Percentiles rank a stretch among this genome's conserved stretches.
These are phyloP conservation scores for Cacatua alba DNA, from an alignment of 2,113 vertebrate species.

Conservation along the genomic window DNA sequence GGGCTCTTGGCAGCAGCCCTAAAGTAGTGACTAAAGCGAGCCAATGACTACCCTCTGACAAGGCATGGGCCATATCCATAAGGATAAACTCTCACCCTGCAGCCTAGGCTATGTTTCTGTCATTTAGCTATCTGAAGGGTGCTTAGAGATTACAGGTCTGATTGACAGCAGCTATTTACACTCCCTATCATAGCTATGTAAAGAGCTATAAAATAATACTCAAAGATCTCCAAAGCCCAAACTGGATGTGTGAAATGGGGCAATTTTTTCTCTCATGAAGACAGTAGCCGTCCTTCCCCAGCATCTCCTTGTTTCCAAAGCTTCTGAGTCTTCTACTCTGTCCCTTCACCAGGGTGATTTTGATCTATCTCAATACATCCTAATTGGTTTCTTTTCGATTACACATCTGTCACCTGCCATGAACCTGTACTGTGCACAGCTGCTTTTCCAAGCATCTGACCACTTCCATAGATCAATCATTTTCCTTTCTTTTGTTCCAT, in stretches of 20 bases:
- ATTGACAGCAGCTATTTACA: neutral
- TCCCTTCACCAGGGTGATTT: neutral
- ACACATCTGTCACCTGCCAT: neutral
- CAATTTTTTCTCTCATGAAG: neutral
- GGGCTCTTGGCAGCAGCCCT: neutral
- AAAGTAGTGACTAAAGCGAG: neutral
- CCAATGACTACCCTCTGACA: neutral
- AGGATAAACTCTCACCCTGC: rapidly evolving
- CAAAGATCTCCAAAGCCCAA: neutral
- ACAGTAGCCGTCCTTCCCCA: neutral
- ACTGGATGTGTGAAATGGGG: neutral
- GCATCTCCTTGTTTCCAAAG: neutral
- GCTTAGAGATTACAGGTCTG: neutral
- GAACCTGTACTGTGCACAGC: neutral
- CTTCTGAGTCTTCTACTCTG: neutral
- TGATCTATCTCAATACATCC: neutral
- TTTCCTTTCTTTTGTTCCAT: neutral
- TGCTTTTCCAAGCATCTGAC: neutral
- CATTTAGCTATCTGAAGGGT: neutral
- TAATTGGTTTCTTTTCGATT: neutral
- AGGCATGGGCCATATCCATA: rapidly evolving
- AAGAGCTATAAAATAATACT: neutral
- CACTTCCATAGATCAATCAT: neutral
- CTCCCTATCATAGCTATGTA: neutral
- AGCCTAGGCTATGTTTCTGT: neutral